Conservation (phyloP, 2,113 vertebrate species). For the Mormyrus iriodes region DNA sequence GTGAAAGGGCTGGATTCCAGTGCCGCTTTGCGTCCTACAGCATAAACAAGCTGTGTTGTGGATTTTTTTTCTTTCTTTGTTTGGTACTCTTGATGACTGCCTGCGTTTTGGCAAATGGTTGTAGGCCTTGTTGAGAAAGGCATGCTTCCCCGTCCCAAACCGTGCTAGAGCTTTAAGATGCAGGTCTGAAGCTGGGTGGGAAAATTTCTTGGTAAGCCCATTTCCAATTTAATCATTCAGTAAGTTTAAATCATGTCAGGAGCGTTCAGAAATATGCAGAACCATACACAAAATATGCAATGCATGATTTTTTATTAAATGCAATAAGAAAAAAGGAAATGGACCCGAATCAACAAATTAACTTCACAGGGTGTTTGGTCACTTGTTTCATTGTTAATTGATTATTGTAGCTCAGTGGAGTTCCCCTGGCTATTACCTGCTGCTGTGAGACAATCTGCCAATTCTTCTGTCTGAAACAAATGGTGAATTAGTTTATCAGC, state of each 20-base stretch:
- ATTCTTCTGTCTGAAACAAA: not conserved
- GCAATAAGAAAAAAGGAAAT: not conserved
- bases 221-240: not conserved
- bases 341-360: not conserved
- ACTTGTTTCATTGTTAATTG: not conserved
- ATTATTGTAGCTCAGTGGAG: not conserved
- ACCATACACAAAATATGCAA: not conserved
- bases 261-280: not conserved
- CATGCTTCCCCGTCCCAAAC: not conserved
- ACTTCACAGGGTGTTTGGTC: not conserved
- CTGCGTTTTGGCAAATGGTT: constrained; percentile 10
- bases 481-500: not conserved
- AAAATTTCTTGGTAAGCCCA: not conserved
- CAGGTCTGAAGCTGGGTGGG: not conserved
- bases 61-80: constrained; percentile 1
- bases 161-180: not conserved
- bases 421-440: not conserved
- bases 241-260: not conserved
- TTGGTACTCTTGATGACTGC: constrained; percentile 15
- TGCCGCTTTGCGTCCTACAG: constrained; percentile 18
- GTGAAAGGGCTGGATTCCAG: constrained; percentile 37
- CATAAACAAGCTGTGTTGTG: constrained; percentile 34
- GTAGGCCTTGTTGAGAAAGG: not conserved
- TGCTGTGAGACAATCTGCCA: not conserved
- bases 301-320: not conserved